Percentiles rank a stretch among this genome's conserved stretches.
phyloP scores from a whole-genome alignment of 2,113 vertebrate genomes.

The Semicossyphus pulcher region DNA sequence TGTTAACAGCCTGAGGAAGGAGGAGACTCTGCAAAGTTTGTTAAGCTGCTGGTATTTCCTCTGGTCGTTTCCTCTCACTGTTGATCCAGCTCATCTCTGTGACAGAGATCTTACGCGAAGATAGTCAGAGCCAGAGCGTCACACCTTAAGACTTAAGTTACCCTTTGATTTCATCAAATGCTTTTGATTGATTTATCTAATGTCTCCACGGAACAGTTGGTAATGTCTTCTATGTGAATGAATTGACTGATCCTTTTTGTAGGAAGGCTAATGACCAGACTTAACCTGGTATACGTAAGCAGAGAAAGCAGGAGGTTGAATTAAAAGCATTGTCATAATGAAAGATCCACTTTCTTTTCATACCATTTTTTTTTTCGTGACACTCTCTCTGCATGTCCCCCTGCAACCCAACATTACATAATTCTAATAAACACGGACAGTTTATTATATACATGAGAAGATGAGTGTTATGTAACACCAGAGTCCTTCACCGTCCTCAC shows the following conservation, averaged over 20 bases:
- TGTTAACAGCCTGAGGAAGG: conserved; percentile 5
- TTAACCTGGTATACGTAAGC: too few relatives aligned
- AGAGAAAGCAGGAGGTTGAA: too few relatives aligned
- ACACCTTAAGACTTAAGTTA: not conserved
- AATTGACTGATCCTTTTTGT: too few relatives aligned
- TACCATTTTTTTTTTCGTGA: not conserved
- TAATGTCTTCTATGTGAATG: too few relatives aligned
- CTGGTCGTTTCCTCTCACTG: conserved; percentile 54
- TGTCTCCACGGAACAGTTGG: too few relatives aligned
- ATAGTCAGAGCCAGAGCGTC: not conserved
- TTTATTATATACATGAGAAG: not conserved
- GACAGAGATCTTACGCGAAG: conserved; percentile 6
- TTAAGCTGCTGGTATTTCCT: conserved; percentile 70
- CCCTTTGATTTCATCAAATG: too few relatives aligned
- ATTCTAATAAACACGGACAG: conserved; percentile 11
- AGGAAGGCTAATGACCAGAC: too few relatives aligned
- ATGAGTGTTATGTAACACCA: conserved; percentile 24
- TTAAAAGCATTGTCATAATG: too few relatives aligned
- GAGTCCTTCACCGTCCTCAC: conserved; percentile 18
- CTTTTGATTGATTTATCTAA: too few relatives aligned
- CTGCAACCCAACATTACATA: not conserved
- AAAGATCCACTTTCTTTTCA: not conserved
- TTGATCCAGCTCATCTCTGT: not conserved
- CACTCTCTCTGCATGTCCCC: not conserved
- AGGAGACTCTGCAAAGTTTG: conserved; percentile 10